These are phyloP conservation scores for Exaiptasia diaphana DNA, from an alignment of 64 coral and sea anemone genomes.

Conservation along the genomic window DNA sequence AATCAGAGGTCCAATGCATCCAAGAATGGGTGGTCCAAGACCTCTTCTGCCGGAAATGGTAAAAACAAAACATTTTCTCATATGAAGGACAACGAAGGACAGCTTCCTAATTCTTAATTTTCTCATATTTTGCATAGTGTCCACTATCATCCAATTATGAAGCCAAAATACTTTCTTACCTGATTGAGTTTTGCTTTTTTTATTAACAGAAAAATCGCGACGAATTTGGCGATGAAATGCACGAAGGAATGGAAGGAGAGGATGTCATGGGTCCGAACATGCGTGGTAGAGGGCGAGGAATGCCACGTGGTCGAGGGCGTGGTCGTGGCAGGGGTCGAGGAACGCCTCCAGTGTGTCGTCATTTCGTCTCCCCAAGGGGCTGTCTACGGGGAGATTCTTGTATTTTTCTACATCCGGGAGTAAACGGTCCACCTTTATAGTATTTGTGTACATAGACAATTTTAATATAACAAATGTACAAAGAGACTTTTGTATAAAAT, in stretches of 20 bases:
- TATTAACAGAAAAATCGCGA: conserved; percentile 59
- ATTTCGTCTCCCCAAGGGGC: conserved; percentile 84
- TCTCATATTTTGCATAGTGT: too few species aligned
- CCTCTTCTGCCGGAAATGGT: conserved; percentile 88
- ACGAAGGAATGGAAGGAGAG: conserved; percentile 54
- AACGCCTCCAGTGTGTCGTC: conserved; percentile 66
- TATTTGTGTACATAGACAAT: background rate
- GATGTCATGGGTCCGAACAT: conserved; percentile 37
- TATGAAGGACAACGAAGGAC: too few species aligned
- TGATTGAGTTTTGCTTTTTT: background rate
- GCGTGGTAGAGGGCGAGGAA: conserved; percentile 66
- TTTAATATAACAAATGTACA: conserved; percentile 6
- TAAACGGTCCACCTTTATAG: conserved; percentile 68
- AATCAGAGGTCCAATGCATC: conserved; percentile 61
- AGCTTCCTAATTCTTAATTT: too few species aligned
- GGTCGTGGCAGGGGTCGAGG: conserved; percentile 71
- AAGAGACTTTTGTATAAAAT: conserved; percentile 15
- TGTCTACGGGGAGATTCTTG: conserved; percentile 78
- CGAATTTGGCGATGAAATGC: conserved; percentile 46
- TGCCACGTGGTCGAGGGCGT: conserved; percentile 66
- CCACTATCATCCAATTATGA: too few species aligned
- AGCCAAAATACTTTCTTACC: too few species aligned
- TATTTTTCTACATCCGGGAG: conserved; percentile 83
- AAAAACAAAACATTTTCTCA: background rate
- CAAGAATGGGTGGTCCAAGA: conserved; percentile 63